Conservation (phyloP, 2,797 vertebrate genomes). For the Poliocrania exsul region DNA sequence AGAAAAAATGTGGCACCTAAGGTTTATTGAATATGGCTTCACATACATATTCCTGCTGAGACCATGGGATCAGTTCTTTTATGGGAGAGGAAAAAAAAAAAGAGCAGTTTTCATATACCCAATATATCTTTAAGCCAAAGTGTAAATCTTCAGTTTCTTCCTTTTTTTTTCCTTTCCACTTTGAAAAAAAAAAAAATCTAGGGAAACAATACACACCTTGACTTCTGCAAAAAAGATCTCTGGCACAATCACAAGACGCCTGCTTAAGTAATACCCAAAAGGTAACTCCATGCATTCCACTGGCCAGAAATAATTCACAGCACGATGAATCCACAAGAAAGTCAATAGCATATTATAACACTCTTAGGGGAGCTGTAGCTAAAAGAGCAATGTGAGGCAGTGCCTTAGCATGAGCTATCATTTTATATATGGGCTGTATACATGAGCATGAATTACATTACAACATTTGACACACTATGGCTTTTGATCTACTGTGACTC, state of each 20-base stretch:
- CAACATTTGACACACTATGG: conserved; percentile 14
- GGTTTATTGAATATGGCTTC: conserved; percentile 26
- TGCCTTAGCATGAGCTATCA: conserved; percentile 53
- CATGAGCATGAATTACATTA: conserved; percentile 52
- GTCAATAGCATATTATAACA: conserved; percentile 63
- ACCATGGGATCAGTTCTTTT: conserved; percentile 6
- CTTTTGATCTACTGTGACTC: conserved; percentile 61
- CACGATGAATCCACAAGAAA: conserved; percentile 67
- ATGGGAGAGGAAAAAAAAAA: not conserved
- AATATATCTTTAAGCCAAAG: conserved; percentile 58
- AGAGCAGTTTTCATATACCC: conserved; percentile 24
- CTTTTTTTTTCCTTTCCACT: not conserved
- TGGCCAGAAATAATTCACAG: conserved; percentile 73
- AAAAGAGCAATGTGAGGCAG: conserved; percentile 51
- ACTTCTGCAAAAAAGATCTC: conserved; percentile 72
- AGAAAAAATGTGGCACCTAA: conserved; percentile 26
- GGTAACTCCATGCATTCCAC: conserved; percentile 68
- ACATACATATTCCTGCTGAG: not conserved
- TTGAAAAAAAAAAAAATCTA: not conserved
- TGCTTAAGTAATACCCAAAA: conserved; percentile 73
- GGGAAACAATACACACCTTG: conserved; percentile 74
- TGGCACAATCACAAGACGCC: conserved; percentile 72
- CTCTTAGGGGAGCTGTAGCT: conserved; percentile 71
- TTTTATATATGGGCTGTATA: conserved; percentile 35
- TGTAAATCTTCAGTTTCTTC: conserved; percentile 45